Evolutionary conservation across 1,140 invertebrate genomes (phyloP).

Genomic region (Orchesella cincta): DNA sequence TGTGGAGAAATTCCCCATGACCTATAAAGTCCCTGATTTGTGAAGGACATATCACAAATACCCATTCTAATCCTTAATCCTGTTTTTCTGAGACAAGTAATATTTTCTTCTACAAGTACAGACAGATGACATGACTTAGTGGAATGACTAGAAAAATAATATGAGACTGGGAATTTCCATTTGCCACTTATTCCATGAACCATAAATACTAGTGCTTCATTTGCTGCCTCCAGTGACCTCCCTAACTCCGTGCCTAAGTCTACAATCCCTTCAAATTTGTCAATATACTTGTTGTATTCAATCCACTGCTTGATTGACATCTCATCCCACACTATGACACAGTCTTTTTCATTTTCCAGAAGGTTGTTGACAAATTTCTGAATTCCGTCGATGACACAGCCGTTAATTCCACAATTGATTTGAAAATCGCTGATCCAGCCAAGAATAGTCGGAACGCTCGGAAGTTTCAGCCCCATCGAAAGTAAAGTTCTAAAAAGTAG

Average conservation of each 20-base stretch:
- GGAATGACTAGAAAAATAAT: background rate
- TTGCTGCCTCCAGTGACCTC: background rate
- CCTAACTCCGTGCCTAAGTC: background rate
- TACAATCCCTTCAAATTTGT: background rate
- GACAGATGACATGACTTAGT: background rate
- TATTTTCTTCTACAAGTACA: background rate
- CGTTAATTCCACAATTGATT: background rate
- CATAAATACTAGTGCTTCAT: constrained; percentile 26
- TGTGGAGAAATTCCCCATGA: background rate
- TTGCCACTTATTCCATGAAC: constrained; percentile 8
- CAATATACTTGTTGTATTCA: background rate
- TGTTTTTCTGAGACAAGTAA: background rate
- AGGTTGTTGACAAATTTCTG: background rate
- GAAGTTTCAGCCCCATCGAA: background rate
- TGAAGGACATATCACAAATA: constrained; percentile 23
- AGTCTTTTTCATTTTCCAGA: background rate
- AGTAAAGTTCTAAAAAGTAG: background rate
- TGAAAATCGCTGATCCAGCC: background rate
- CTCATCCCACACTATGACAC: constrained; percentile 8
- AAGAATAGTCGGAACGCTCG: background rate
- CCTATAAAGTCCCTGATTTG: background rate
- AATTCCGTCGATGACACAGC: background rate
- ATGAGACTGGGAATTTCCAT: constrained; percentile 5
- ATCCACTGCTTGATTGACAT: constrained; percentile 6
- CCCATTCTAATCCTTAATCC: background rate